Conservation (phyloP, 2,113 vertebrate genomes). For the Brienomyrus longianalis region DNA sequence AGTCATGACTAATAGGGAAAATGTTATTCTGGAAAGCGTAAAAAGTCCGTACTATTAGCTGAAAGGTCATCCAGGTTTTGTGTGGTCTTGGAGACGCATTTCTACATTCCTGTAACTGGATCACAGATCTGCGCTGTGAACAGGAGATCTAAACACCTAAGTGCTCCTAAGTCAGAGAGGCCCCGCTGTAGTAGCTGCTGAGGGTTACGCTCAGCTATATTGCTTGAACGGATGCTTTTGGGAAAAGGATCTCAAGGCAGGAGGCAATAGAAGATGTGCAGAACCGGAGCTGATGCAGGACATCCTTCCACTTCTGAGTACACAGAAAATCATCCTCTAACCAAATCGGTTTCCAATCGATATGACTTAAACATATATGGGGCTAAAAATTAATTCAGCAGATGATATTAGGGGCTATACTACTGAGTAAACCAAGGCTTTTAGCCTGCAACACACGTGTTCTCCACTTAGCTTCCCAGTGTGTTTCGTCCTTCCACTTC, state of each 20-base stretch:
- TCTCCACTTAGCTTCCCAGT: neutral
- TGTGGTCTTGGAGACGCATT: neutral
- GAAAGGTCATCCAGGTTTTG: slow-evolving; percentile 13
- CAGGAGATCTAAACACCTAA: neutral
- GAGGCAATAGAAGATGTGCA: neutral
- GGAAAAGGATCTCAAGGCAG: neutral
- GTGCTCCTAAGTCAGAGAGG: neutral
- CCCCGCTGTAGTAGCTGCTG: neutral
- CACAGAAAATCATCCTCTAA: neutral
- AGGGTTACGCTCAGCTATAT: neutral
- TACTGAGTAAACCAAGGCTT: neutral
- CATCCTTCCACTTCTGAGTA: neutral
- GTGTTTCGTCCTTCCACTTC: neutral
- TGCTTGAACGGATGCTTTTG: neutral
- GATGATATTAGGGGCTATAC: neutral
- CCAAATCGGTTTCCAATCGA: neutral
- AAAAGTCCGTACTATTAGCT: slow-evolving; percentile 8
- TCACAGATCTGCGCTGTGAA: neutral
- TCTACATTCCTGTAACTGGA: slow-evolving; percentile 12
- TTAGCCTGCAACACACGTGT: neutral
- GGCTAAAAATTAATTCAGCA: neutral
- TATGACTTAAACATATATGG: neutral
- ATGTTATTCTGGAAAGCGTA: slow-evolving; percentile 14
- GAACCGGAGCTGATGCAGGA: neutral
- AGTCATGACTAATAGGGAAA: slow-evolving; percentile 12